Percentiles rank a stretch among this genome's conserved stretches.
phyloP scores from a whole-genome alignment of 2,797 vertebrate genomes.

The Sebastes taczanowskii region DNA sequence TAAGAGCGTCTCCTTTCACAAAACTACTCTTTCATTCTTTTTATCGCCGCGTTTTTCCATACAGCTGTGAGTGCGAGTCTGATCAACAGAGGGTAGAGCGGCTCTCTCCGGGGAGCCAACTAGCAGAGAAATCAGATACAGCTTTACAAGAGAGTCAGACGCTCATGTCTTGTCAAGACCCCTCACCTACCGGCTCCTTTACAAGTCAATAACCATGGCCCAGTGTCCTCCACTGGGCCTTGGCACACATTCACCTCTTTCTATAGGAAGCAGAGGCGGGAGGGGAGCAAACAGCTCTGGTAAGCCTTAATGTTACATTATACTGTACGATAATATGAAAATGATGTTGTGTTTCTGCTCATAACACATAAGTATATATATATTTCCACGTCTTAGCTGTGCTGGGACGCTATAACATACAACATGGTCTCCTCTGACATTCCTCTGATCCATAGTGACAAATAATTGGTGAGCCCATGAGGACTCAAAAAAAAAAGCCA shows the following conservation, averaged over 20 bases:
- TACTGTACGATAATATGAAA: slow-evolving; percentile 16
- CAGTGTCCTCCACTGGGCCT: slow-evolving; percentile 76
- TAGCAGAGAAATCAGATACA: slow-evolving; percentile 90
- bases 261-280: slow-evolving; percentile 41
- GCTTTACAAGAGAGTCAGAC: slow-evolving; percentile 81
- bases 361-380: background rate
- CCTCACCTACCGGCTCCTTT: slow-evolving; percentile 82
- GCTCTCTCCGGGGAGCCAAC: slow-evolving; percentile 90
- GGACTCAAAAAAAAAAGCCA: slow-evolving; percentile 48
- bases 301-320: slow-evolving; percentile 5
- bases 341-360: slow-evolving; percentile 10
- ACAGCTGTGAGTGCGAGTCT: slow-evolving; percentile 84
- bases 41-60: slow-evolving; percentile 76
- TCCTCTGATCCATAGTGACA: slow-evolving; percentile 60
- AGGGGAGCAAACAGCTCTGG: background rate
- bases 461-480: slow-evolving; percentile 59
- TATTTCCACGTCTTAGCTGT: background rate
- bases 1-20: slow-evolving; percentile 84
- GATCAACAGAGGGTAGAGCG: slow-evolving; percentile 82
- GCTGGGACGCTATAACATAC: slow-evolving; percentile 1
- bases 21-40: slow-evolving; percentile 82
- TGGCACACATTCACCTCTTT: slow-evolving; percentile 71
- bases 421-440: slow-evolving; percentile 33
- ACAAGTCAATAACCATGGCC: slow-evolving; percentile 82
- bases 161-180: slow-evolving; percentile 83